Conservation (phyloP, 64 coral and sea anemone genomes). For the Orbicella faveolata region DNA sequence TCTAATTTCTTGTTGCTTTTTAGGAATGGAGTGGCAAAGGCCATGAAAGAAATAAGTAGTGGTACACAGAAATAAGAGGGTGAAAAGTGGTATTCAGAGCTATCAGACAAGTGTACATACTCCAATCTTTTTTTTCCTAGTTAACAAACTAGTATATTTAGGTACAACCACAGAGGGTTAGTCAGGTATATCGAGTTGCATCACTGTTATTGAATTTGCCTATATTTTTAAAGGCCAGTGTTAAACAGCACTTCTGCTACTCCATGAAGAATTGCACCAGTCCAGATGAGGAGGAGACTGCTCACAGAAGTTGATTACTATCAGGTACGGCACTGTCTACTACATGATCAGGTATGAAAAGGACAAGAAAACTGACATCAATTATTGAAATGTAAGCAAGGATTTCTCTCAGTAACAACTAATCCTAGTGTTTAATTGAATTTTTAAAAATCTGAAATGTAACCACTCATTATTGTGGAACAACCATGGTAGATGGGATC, state of each 20-base stretch:
- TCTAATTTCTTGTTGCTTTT: neutral
- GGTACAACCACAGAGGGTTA: too few relatives aligned
- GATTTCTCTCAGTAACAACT: too few relatives aligned
- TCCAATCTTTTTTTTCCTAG: too few relatives aligned
- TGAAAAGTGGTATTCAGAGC: too few relatives aligned
- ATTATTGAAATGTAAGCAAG: neutral
- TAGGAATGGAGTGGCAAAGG: neutral
- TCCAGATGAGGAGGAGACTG: neutral
- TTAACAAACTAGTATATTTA: too few relatives aligned
- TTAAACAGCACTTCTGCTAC: neutral
- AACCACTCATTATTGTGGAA: neutral
- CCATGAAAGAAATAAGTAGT: neutral
- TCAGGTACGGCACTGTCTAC: too few relatives aligned
- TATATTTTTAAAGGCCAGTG: neutral
- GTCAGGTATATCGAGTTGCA: too few relatives aligned
- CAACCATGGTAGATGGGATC: neutral
- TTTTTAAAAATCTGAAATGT: neutral
- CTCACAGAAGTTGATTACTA: neutral
- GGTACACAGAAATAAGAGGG: too few relatives aligned
- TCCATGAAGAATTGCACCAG: slow-evolving; percentile 9
- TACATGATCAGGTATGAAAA: too few relatives aligned
- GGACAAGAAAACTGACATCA: too few relatives aligned
- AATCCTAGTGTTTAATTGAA: too few relatives aligned
- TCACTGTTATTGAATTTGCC: too few relatives aligned
- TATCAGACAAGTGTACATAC: neutral